Percentiles rank a stretch among this genome's conserved stretches.
Conservation (phyloP, 2,797 vertebrate species). For the Rhynchotus rufescens region DNA sequence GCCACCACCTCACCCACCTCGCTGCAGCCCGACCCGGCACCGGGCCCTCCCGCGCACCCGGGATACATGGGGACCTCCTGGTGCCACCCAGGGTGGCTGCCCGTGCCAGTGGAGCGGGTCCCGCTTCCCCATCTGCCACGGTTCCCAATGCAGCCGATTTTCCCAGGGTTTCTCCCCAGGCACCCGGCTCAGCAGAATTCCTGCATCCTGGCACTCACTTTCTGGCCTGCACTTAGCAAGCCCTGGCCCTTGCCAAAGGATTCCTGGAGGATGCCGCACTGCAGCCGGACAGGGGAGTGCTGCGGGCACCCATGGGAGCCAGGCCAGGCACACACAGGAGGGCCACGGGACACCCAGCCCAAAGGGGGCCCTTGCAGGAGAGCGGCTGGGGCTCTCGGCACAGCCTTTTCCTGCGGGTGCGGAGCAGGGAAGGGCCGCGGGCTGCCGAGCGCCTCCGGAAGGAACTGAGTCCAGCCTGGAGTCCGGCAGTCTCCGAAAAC, state of each 20-base stretch:
- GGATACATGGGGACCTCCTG: background rate
- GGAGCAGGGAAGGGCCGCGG: fast-evolving
- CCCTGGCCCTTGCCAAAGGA: background rate
- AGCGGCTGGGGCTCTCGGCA: background rate
- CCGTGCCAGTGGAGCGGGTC: background rate
- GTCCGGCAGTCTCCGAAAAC: background rate
- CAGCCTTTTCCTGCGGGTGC: background rate
- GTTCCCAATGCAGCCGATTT: background rate
- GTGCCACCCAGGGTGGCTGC: background rate
- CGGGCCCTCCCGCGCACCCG: background rate
- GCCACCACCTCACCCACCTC: fast-evolving
- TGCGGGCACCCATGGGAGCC: too few relatives aligned
- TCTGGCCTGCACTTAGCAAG: background rate
- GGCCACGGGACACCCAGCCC: too few relatives aligned
- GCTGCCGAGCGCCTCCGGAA: slow-evolving; percentile 23
- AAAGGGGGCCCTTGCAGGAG: background rate
- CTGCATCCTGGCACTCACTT: too few relatives aligned
- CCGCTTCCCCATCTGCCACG: fast-evolving
- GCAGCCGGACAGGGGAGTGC: too few relatives aligned
- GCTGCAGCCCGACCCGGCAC: background rate
- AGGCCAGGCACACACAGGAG: background rate
- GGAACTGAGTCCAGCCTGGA: slow-evolving; percentile 49
- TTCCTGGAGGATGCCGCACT: too few relatives aligned
- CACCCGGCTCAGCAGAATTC: too few relatives aligned
- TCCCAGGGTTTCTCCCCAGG: too few relatives aligned